Percentiles rank a stretch among this genome's conserved stretches.
Conservation (phyloP, 2,797 vertebrate species). For the Simalia tracyae region DNA sequence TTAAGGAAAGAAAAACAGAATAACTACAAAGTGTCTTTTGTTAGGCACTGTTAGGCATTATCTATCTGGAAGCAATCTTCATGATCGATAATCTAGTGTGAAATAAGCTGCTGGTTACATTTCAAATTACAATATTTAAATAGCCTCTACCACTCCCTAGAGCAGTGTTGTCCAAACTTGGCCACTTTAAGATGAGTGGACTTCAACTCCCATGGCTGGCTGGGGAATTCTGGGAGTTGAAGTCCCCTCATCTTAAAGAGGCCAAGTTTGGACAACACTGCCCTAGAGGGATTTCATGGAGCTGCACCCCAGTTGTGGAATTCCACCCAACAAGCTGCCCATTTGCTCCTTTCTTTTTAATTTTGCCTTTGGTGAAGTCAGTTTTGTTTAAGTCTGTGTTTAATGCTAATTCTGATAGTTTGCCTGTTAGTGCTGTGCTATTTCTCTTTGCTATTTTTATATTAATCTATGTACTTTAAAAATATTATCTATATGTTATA, state of each 20-base stretch:
- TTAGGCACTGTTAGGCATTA: neutral
- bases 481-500: neutral
- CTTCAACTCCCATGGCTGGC: too few species aligned
- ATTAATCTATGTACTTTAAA: neutral
- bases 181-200: too few species aligned
- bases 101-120: neutral
- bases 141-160: too few species aligned
- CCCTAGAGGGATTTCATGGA: neutral
- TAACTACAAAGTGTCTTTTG: neutral
- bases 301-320: neutral
- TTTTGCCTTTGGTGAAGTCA: neutral
- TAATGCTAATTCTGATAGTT: neutral
- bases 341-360: neutral
- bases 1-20: neutral
- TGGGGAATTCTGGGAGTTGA: too few species aligned
- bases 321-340: neutral
- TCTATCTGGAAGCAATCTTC: neutral
- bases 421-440: neutral
- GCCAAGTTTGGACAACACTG: too few species aligned
- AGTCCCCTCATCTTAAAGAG: too few species aligned
- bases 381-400: neutral
- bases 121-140: too few species aligned
- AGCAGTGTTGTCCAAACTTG: too few species aligned
- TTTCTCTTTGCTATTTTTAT: neutral
- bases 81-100: neutral